Base-by-base conservation (phyloP, 2,888 invertebrate genomes). In the Drosophila siamana region DNA sequence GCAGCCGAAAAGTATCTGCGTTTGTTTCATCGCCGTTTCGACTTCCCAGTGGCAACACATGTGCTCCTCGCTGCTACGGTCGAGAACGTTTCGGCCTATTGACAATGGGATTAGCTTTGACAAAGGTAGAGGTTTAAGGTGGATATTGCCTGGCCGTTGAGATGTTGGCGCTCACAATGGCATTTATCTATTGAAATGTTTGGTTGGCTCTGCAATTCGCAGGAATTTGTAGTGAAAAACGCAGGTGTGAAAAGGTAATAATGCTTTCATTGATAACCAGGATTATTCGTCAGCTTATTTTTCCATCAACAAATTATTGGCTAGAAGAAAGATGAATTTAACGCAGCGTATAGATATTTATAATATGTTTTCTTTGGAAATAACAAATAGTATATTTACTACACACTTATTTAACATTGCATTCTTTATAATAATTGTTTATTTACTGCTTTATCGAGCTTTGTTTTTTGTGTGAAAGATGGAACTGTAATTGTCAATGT, bases 1-100 rank as follows among this genome's bases (percentile, higher is more conserved):
- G 87, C 67, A 80, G 61, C 68, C 82, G 69, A 84, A 82, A 86
- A 78, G 81, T 78, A 84, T 86, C 67, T 81, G 67, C 38, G 60
- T 57, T 64, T 66, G 62, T 55, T 71, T 78, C n/a, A n/a, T n/a
- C n/a, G n/a, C n/a, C n/a, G 62, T 24, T 59, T 59, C 22, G 13
- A 33, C 15, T 79, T 51, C 16, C 48, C 47, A 69, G 59, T 24
- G 63, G 19, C 44, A 64, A 55, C 66, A 86, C 80, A 74, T 64
- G 86, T 86, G 84, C 84, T 66, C 80, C 77, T 47, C 43, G 41
- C 4, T 15, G 30, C 19, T n/a, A 19, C 19, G n/a, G n/a, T n/a
- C 11, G 64, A 38, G 69, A 19, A 2, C 44, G 56, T 41, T 8
- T 48, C 7, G 44, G 54, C n/a, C 15, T 19, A 19, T 19, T 19